phyloP scores from a whole-genome alignment of 2,113 vertebrate species.

The Nansenia antarctica region DNA sequence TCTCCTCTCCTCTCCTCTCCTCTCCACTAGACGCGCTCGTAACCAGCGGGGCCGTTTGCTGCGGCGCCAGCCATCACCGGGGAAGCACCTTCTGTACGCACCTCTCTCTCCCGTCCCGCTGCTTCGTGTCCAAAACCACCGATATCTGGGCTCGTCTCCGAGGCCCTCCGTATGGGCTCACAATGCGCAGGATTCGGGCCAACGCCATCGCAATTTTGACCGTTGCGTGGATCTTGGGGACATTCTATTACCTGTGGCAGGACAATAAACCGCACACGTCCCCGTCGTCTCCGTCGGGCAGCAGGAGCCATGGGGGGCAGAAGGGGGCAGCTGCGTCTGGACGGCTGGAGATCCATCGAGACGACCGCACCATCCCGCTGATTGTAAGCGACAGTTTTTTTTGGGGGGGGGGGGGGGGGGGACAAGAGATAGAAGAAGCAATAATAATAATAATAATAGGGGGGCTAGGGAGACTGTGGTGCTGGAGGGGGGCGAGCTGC shows the following conservation, averaged over 20 bases:
- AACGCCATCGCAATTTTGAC: slow-evolving; percentile 98
- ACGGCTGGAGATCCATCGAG: slow-evolving; percentile 83
- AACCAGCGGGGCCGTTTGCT: slow-evolving; percentile 34
- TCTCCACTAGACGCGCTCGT: slow-evolving; percentile 32
- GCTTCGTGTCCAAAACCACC: background rate
- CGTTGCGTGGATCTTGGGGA: slow-evolving; percentile 96
- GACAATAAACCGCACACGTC: slow-evolving; percentile 89
- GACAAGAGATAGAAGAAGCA: background rate
- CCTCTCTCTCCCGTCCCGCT: slow-evolving; percentile 3
- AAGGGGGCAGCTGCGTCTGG: slow-evolving; percentile 69
- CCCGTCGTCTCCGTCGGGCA: slow-evolving; percentile 72
- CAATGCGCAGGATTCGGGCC: slow-evolving; percentile 96
- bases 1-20: slow-evolving; percentile 41
- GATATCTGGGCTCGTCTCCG: slow-evolving; percentile 49
- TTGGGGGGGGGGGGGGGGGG: background rate
- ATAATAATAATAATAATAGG: background rate
- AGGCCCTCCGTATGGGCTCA: slow-evolving; percentile 78
- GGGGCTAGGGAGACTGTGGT: slow-evolving; percentile 13
- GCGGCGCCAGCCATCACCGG: slow-evolving; percentile 59
- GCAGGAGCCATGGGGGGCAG: slow-evolving; percentile 72
- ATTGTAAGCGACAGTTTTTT: slow-evolving; percentile 81
- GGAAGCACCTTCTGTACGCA: slow-evolving; percentile 38
- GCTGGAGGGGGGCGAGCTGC: slow-evolving; percentile 43
- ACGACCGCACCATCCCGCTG: slow-evolving; percentile 88
- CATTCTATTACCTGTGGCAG: slow-evolving; percentile 99